These are phyloP conservation scores for Cryptoprocta ferox DNA, from an alignment of 2,797 vertebrate species.

Conservation along the genomic window DNA sequence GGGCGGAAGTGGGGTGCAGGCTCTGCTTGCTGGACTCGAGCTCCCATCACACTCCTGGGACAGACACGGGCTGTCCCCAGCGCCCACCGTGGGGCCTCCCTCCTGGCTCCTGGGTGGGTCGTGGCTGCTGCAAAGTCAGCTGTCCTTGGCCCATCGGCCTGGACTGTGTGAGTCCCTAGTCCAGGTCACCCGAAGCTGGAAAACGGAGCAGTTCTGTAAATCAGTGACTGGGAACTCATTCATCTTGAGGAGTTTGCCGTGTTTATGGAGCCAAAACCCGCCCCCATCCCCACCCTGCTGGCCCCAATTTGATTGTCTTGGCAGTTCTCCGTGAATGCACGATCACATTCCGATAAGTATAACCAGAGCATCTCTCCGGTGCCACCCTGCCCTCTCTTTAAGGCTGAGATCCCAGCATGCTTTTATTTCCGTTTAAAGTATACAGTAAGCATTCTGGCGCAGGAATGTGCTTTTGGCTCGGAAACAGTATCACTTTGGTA, in stretches of 20 bases:
- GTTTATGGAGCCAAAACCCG: neutral
- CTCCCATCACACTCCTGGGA: neutral
- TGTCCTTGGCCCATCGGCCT: neutral
- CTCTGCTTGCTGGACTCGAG: neutral
- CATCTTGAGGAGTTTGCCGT: neutral
- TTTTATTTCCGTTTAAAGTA: slow-evolving; percentile 12
- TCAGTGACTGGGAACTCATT: neutral
- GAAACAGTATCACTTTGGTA: neutral
- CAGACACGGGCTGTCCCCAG: neutral
- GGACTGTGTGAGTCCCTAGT: neutral
- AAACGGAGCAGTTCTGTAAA: neutral
- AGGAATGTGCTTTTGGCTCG: slow-evolving; percentile 1
- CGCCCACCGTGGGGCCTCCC: neutral
- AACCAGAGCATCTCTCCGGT: neutral
- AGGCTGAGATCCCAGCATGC: neutral
- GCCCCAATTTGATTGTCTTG: neutral
- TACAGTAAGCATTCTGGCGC: neutral
- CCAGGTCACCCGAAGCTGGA: neutral
- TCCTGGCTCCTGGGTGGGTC: neutral
- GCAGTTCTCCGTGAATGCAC: neutral
- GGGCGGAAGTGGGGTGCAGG: neutral
- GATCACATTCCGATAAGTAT: neutral
- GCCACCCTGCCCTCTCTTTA: neutral
- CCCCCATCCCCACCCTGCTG: fast-evolving
- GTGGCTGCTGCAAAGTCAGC: neutral